A percentile compares a stretch with the other conserved stretches of the same genome.
Evolutionary conservation across 1,140 invertebrate species (phyloP).

Genomic region (Grapholita molesta): DNA sequence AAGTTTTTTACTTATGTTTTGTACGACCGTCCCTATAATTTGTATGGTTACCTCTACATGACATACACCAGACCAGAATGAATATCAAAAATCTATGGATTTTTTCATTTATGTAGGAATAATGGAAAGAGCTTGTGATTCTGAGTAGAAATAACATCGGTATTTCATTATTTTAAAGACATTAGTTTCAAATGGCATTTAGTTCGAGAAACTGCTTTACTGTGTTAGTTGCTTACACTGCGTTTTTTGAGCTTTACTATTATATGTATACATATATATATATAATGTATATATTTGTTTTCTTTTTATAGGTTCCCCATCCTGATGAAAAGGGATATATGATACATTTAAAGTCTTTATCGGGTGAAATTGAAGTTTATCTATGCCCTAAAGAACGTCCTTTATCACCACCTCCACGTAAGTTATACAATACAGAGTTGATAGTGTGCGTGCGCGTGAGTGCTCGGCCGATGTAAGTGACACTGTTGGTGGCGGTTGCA

Average conservation of each 20-base stretch:
- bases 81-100: too few species aligned
- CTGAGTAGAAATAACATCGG: too few species aligned
- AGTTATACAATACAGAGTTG: slow-evolving; percentile 25
- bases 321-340: slow-evolving; percentile 80
- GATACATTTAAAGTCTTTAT: slow-evolving; percentile 93
- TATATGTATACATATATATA: slow-evolving; percentile 14
- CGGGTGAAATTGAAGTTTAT: slow-evolving; percentile 95
- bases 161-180: too few species aligned
- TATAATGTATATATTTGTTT: slow-evolving; percentile 22
- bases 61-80: too few species aligned
- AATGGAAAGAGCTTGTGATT: too few species aligned
- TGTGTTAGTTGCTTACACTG: too few species aligned
- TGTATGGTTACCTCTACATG: too few species aligned
- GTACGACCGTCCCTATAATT: too few species aligned
- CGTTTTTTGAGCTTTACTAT: not conserved
- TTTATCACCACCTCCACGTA: slow-evolving; percentile 59
- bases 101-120: too few species aligned
- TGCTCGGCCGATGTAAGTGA: slow-evolving; percentile 1
- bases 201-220: too few species aligned
- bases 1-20: too few species aligned
- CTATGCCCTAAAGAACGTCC: slow-evolving; percentile 87
- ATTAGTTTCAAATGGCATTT: too few species aligned
- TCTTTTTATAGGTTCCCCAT: slow-evolving; percentile 77
- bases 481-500: slow-evolving; percentile 29
- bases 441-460: not conserved